Evolutionary conservation across 1,140 invertebrate species (phyloP).

Genomic region (Cyrtorhinus lividipennis): DNA sequence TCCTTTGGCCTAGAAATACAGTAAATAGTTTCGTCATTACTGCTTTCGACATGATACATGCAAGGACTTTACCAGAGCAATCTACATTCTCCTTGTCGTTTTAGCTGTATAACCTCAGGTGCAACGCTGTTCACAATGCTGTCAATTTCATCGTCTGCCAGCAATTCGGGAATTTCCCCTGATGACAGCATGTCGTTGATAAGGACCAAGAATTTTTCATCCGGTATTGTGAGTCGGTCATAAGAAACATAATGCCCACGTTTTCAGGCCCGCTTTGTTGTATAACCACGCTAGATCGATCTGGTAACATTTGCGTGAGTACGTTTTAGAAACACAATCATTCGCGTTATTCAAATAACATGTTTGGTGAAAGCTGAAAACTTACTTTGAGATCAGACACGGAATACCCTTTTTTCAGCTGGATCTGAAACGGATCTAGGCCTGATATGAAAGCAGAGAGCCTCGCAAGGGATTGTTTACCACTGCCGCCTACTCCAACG

Average conservation of each 20-base stretch:
- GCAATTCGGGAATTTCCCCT: constrained; percentile 82
- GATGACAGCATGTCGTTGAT: constrained; percentile 89
- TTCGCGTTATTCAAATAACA: background rate
- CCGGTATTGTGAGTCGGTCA: constrained; percentile 87
- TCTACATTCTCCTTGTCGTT: too few species aligned
- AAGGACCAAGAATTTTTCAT: constrained; percentile 80
- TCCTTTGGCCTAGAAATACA: constrained; percentile 41
- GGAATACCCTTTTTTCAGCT: constrained; percentile 74
- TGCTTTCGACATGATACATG: background rate
- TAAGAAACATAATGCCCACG: constrained; percentile 73
- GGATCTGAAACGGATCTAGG: constrained; percentile 82
- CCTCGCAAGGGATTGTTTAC: constrained; percentile 80
- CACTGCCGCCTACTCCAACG: constrained; percentile 86
- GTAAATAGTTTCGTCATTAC: background rate
- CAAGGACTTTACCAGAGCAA: too few species aligned
- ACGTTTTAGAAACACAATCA: constrained; percentile 6
- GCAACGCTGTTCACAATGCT: constrained; percentile 66
- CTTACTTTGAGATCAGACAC: constrained; percentile 59
- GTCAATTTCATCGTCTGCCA: constrained; percentile 81
- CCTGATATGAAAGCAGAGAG: constrained; percentile 77
- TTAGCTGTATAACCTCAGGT: too few species aligned
- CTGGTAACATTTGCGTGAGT: constrained; percentile 24
- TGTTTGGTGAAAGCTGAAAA: background rate
- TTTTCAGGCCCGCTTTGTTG: constrained; percentile 71
- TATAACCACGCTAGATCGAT: constrained; percentile 69